Base-by-base conservation (phyloP, 2,113 vertebrate genomes). In the Scolopax mira region DNA sequence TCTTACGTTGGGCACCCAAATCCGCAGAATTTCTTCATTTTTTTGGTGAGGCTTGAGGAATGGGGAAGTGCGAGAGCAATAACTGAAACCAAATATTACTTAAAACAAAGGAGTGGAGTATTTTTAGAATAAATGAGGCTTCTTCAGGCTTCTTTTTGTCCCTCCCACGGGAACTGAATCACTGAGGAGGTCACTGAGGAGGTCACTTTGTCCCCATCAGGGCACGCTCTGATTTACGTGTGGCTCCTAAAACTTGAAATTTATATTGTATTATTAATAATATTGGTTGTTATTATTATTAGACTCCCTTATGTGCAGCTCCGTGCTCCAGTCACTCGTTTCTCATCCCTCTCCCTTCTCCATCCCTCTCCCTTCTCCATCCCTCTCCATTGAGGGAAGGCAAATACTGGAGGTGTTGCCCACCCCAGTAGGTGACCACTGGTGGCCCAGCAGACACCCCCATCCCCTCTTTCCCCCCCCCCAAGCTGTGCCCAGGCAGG, bases 1-100 rank as follows among this genome's bases (percentile, higher is more conserved):
- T 35, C 31, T 30, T 2, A 3, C 0, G 0, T 18, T 21, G 79
- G n/a, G 0, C 7, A 19, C 28, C 3, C 0, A 42, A 33, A 6
- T 31, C 65, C 62, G 0, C 67, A 28, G 67, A 16, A 52, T 65
- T 91, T 74, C 85, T 89, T 67, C 82, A 37, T 49, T 35, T 93
- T 42, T 42, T 42, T 16, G 14, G 51, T 55, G 35, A 54, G 1
- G 27, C 37, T 48, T 23, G 41, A 57, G 72, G 58, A 37, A 61
- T 8, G 37, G 81, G 90, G 90, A 85, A 88, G 64, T 37, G 46
- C 0, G 7, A 33, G 70, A 22, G 74, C n/a, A 17, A 8, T 11
- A 28, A 37, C 55, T 10, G 64, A 80, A 61, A 21, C 28, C 22
- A 22, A 77, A 3, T 35, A 7, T 22, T 74, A 13, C 13, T 88